Base-by-base conservation (phyloP, 2,888 invertebrate species). In the Cactoblastis cactorum region DNA sequence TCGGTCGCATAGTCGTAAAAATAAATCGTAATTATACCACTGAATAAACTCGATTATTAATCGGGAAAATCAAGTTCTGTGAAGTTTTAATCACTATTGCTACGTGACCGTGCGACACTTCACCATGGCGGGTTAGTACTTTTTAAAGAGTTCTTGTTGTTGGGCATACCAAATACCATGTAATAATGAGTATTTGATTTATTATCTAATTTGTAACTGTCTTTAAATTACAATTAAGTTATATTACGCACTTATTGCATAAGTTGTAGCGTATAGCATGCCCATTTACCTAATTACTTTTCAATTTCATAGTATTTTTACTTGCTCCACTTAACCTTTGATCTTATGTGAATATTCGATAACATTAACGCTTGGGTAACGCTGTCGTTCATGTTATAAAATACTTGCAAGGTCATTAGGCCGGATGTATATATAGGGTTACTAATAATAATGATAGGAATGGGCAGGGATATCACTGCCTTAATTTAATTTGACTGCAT, bases 121-220 rank as follows among this genome's bases (percentile, higher is more conserved):
- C 60, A 67, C 67, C 55, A 84, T 84, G 84, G 77, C 83, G 61
- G 81, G 84, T 83, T 62, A 52, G 81, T 71, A 58, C 54, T 62
- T 54, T 18, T 56, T 54, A 53, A 55, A 47, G 38, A 48, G 41
- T 41, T 49, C 24, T 49, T 45, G 53, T 51, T 15, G 3, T 35
- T 22, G 35, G 3, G 9, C 46, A 46, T 19, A 19, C 11, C 18
- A 3, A 18, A 9, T 9, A 38, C 2, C 4, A 1, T 39, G 2
- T 14, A 28, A 19, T 46, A 3, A 12, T 22, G 22, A 22, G 28
- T 28, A 28, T n/a, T 11, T 41, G 1, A 17, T 15, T 45, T 18
- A 19, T 11, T 33, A 41, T 0, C 41, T 14, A 43, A 24, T 4
- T 43, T 24, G 1, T 43, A 9, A 28, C 6, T 8, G 9, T 24